phyloP scores from a whole-genome alignment of 1,140 invertebrate genomes.

The Theocolax elegans region DNA sequence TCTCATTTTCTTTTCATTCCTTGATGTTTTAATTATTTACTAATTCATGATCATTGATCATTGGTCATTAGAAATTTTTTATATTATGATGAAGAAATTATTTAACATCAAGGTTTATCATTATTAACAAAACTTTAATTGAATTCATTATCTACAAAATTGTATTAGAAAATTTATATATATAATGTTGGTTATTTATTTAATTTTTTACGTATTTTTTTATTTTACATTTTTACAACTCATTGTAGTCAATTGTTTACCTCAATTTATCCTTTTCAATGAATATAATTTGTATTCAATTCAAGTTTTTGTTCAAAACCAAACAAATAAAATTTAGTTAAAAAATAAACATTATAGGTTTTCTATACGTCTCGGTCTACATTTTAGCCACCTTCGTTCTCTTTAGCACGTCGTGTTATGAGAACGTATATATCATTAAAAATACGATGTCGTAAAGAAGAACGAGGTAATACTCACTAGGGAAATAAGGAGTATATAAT shows the following conservation, averaged over 20 bases:
- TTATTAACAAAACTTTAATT: too few species aligned
- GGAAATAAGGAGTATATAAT: constrained; percentile 12
- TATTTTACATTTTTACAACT: too few species aligned
- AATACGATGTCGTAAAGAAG: constrained; percentile 26
- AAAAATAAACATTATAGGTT: too few species aligned
- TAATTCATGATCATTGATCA: neutral
- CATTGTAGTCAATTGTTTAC: too few species aligned
- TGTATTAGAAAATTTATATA: neutral
- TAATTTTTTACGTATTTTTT: neutral
- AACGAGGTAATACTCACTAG: neutral
- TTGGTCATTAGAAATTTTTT: neutral
- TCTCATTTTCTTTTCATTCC: neutral
- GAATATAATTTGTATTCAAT: too few species aligned
- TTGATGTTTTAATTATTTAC: neutral
- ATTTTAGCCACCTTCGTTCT: too few species aligned
- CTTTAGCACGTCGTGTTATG: neutral
- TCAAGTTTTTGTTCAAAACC: too few species aligned
- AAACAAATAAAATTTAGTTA: too few species aligned
- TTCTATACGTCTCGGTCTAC: too few species aligned
- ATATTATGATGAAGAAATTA: neutral
- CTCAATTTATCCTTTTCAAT: too few species aligned
- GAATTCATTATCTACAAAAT: too few species aligned
- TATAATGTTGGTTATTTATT: neutral
- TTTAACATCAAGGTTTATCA: neutral
- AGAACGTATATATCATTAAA: too few species aligned